Evolutionary conservation across 2,888 invertebrate genomes (phyloP).

Genomic region (Tanypteryx hageni): DNA sequence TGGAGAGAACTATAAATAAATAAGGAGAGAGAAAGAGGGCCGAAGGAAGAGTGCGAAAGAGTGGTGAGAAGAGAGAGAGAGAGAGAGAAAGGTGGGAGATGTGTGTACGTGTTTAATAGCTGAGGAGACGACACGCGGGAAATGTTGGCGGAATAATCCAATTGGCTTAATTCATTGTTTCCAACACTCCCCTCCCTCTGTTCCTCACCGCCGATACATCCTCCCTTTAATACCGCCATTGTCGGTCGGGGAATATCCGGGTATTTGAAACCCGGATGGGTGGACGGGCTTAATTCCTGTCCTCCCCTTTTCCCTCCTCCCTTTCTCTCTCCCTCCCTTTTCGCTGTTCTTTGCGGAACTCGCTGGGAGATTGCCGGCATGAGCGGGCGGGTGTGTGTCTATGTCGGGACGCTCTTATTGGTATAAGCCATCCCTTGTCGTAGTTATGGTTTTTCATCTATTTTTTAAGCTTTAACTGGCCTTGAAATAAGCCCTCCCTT

Average conservation of each 20-base stretch:
- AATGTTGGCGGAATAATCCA: constrained; percentile 42
- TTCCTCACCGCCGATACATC: background rate
- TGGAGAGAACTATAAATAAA: background rate
- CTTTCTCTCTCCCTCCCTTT: background rate
- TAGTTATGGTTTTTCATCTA: too few relatives aligned
- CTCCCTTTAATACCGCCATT: constrained; percentile 10
- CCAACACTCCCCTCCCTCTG: background rate
- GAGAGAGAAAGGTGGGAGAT: background rate
- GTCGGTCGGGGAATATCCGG: background rate
- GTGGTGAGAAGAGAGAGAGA: background rate
- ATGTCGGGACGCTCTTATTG: background rate
- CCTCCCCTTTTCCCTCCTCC: background rate
- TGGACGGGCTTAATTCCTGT: background rate
- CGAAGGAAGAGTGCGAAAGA: background rate
- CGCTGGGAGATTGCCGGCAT: background rate
- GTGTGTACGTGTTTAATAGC: background rate
- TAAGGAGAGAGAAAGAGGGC: background rate
- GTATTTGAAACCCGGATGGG: constrained; percentile 5
- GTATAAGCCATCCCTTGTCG: background rate
- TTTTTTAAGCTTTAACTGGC: too few relatives aligned
- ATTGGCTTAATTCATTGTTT: constrained; percentile 51
- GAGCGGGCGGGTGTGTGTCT: background rate
- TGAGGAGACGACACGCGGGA: background rate
- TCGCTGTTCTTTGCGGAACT: too few relatives aligned
- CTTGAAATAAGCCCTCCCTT: too few relatives aligned